Conservation (phyloP, 1,140 invertebrate species). For the Asobara japonica region DNA sequence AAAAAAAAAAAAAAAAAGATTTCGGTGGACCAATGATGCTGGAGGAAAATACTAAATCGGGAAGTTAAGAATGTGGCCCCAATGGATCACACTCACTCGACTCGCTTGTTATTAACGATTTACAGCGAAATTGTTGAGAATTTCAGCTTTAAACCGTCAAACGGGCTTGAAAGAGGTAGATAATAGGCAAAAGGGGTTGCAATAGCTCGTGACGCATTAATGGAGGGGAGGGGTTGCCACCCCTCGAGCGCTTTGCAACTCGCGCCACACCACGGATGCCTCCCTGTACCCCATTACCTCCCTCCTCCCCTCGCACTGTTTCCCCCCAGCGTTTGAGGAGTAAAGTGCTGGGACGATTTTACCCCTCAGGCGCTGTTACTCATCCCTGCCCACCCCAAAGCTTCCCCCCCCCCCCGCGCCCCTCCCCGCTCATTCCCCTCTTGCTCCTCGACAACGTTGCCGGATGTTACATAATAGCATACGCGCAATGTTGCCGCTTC, state of each 20-base stretch:
- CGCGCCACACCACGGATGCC: constrained; percentile 7
- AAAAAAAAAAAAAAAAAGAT: too few relatives aligned
- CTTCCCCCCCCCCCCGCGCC: constrained; percentile 46
- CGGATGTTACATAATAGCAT: constrained; percentile 63
- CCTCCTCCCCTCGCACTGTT: background rate
- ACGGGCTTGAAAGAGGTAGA: constrained; percentile 25
- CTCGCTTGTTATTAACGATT: too few relatives aligned
- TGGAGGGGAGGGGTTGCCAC: constrained; percentile 36
- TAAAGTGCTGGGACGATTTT: constrained; percentile 40
- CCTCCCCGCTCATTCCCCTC: constrained; percentile 45
- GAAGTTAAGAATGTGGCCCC: too few relatives aligned
- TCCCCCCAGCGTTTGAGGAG: constrained; percentile 18
- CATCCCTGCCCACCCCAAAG: too few relatives aligned
- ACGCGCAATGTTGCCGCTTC: constrained; percentile 58
- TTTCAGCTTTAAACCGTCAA: constrained; percentile 3
- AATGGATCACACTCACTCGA: too few relatives aligned
- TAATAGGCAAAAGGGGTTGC: constrained; percentile 55
- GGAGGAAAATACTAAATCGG: too few relatives aligned
- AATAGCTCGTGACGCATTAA: constrained; percentile 54
- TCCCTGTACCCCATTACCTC: background rate
- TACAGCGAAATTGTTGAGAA: background rate
- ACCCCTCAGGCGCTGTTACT: constrained; percentile 37
- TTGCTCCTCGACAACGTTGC: constrained; percentile 53
- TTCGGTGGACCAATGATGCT: too few relatives aligned
- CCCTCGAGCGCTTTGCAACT: background rate